phyloP scores from a whole-genome alignment of 2,113 vertebrate species.

The Stictonetta naevosa region DNA sequence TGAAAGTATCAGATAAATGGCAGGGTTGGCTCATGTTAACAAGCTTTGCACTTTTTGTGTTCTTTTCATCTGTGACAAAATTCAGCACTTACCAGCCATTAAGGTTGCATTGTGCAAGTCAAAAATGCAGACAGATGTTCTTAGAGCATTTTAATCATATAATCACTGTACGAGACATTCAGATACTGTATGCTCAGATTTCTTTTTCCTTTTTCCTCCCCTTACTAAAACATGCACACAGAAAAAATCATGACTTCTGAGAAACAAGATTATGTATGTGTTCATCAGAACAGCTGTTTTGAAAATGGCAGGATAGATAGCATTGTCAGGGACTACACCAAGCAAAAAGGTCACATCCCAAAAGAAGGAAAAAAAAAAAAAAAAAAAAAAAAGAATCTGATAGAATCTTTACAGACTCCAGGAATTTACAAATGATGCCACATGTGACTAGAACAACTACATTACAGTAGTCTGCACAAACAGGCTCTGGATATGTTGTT shows the following conservation, averaged over 20 bases:
- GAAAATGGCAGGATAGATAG: neutral
- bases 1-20: slow-evolving; percentile 68
- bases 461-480: neutral
- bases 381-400: neutral
- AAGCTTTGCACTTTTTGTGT: slow-evolving; percentile 50
- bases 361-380: neutral
- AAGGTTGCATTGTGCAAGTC: slow-evolving; percentile 52
- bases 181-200: neutral
- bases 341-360: neutral
- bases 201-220: neutral
- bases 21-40: slow-evolving; percentile 56
- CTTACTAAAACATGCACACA: neutral
- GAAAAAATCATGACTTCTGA: slow-evolving; percentile 4
- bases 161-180: slow-evolving; percentile 37
- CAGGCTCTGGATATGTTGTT: neutral
- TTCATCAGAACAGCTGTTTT: neutral
- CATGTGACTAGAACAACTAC: neutral
- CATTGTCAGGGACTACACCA: neutral
- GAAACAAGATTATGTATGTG: neutral
- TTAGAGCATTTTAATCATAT: slow-evolving; percentile 49
- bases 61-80: slow-evolving; percentile 60
- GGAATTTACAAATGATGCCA: neutral
- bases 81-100: slow-evolving; percentile 57
- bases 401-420: neutral
- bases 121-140: slow-evolving; percentile 53